Conservation (phyloP, 2,113 vertebrate genomes). For the Greenwoodochromis staneri region DNA sequence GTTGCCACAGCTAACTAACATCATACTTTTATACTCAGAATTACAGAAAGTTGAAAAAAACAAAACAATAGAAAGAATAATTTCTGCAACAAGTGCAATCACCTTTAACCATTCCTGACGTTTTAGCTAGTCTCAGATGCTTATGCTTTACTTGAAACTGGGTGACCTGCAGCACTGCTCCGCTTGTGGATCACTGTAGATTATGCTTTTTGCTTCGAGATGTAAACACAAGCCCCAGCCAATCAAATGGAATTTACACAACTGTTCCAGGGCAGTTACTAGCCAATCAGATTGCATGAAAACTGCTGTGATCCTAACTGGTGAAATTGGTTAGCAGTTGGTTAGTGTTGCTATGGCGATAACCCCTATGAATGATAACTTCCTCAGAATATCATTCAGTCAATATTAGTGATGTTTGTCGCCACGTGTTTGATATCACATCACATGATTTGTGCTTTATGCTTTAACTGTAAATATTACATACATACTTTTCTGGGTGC, state of each 20-base stretch:
- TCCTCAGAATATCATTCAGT: not conserved
- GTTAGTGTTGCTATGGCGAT: not conserved
- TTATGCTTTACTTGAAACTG: not conserved
- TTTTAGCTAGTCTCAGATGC: not conserved
- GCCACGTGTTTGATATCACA: not conserved
- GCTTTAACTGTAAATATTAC: not conserved
- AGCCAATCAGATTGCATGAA: not conserved
- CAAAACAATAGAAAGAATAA: not conserved
- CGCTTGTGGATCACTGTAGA: not conserved
- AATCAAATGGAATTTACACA: not conserved
- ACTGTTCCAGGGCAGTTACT: not conserved
- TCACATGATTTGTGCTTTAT: not conserved
- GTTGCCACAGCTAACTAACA: not conserved
- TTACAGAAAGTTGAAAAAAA: not conserved
- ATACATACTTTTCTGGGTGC: not conserved
- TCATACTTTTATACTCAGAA: not conserved
- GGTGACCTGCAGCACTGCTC: not conserved
- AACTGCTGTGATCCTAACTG: not conserved
- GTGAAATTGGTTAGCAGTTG: not conserved
- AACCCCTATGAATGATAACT: not conserved
- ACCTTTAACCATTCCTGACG: not conserved
- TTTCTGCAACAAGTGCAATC: not conserved
- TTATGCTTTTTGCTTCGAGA: not conserved
- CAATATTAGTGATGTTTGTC: not conserved
- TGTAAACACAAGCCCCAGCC: not conserved